Evolutionary conservation across 2,113 vertebrate genomes (phyloP).

Genomic region (Holacanthus passer): DNA sequence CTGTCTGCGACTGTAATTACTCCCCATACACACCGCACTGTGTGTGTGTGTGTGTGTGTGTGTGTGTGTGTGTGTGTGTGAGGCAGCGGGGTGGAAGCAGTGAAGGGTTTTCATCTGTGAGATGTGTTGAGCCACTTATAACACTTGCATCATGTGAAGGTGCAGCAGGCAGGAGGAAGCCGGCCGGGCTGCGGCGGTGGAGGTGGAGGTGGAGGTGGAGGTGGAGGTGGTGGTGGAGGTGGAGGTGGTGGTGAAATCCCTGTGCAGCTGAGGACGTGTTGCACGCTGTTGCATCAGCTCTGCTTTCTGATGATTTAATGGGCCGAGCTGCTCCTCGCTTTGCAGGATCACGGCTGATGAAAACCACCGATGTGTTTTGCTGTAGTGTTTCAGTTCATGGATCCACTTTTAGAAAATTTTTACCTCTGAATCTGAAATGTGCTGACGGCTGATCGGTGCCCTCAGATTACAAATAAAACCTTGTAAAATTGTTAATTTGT

Average conservation of each 20-base stretch:
- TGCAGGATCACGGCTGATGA: conserved; percentile 16
- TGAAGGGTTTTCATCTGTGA: background rate
- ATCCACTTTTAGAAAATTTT: too few species aligned
- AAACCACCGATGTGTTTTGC: too few species aligned
- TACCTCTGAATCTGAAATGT: background rate
- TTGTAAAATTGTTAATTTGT: background rate
- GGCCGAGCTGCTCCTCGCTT: background rate
- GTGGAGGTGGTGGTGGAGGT: background rate
- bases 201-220: background rate
- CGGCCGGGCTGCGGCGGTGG: background rate
- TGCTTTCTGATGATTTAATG: background rate
- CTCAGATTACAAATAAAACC: background rate
- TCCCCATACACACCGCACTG: background rate
- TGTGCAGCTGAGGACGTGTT: conserved; percentile 21
- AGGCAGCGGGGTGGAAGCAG: background rate
- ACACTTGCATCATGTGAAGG: conserved; percentile 47
- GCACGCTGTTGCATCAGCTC: conserved; percentile 61
- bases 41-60: background rate
- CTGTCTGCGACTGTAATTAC: conserved; percentile 36
- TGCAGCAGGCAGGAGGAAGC: conserved; percentile 9
- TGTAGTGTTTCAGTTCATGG: too few species aligned
- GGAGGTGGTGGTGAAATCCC: conserved; percentile 13
- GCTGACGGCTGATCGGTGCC: background rate
- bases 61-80: conserved; percentile 2
- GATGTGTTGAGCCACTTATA: background rate